These are phyloP conservation scores for Isotomurus palustris DNA, from an alignment of 2,888 invertebrate species.

Conservation along the genomic window DNA sequence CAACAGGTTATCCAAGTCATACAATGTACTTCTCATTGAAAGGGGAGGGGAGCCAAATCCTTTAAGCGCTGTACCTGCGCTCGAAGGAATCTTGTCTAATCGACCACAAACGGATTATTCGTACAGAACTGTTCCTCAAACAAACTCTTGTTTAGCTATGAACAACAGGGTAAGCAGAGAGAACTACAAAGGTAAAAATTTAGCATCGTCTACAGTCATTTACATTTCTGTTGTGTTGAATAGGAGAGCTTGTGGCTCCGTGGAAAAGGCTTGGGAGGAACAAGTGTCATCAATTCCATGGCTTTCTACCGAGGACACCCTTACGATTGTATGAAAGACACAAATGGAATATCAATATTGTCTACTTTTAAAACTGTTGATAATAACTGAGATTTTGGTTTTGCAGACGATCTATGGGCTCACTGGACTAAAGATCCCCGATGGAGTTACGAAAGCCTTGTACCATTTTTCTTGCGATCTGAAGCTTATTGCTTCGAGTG, in stretches of 20 bases:
- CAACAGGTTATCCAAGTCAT: conserved; percentile 54
- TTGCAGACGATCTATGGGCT: conserved; percentile 61
- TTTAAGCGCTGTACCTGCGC: conserved; percentile 18
- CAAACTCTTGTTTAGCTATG: conserved; percentile 60
- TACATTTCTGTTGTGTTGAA: no score
- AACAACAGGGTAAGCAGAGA: conserved; percentile 56
- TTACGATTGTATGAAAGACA: no score
- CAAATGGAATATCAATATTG: conserved; percentile 49
- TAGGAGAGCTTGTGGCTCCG: conserved; percentile 65
- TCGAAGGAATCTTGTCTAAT: conserved; percentile 58
- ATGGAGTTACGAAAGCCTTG: conserved; percentile 51
- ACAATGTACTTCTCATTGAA: conserved; percentile 62
- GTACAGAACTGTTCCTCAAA: conserved; percentile 62
- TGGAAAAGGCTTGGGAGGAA: conserved; percentile 72
- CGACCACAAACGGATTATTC: conserved; percentile 66
- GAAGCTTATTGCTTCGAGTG: conserved; percentile 31
- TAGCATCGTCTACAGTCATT: no score
- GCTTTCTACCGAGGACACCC: conserved; percentile 65
- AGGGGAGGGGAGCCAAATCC: conserved; percentile 59
- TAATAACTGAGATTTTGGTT: no score
- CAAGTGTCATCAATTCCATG: conserved; percentile 70
- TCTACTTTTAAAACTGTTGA: no score
- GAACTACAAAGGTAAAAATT: conserved; percentile 30
- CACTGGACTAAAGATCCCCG: conserved; percentile 48
- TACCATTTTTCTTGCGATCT: conserved; percentile 51